A percentile compares a stretch with the other conserved stretches of the same genome.
Evolutionary conservation across 2,113 vertebrate genomes (phyloP).

Genomic region (Pelecanoides urinatrix): DNA sequence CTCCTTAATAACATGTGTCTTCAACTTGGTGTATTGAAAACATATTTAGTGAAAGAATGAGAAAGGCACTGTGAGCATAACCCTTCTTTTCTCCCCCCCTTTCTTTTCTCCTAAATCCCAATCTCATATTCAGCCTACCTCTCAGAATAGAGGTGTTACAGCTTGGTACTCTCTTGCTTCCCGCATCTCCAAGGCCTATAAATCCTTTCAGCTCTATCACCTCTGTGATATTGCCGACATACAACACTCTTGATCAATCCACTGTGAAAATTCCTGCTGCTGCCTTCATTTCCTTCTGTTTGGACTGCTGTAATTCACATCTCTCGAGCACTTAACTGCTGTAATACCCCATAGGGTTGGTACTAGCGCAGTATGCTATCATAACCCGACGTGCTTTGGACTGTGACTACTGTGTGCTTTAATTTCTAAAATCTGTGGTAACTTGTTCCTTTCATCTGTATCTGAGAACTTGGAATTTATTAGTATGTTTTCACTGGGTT

Average conservation of each 20-base stretch:
- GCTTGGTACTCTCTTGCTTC: background rate
- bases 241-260: constrained; percentile 11
- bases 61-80: background rate
- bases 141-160: background rate
- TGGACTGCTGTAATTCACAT: constrained; percentile 12
- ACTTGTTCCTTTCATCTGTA: background rate
- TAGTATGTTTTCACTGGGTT: background rate
- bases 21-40: background rate
- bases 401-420: background rate
- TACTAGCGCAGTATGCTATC: background rate
- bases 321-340: background rate
- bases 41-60: background rate
- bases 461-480: background rate
- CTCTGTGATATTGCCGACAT: background rate
- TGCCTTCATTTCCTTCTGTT: constrained; percentile 38
- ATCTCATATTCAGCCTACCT: background rate
- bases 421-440: background rate
- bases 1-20: background rate
- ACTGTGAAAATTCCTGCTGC: constrained; percentile 21
- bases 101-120: background rate
- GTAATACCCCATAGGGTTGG: background rate
- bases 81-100: background rate
- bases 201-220: background rate
- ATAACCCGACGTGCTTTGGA: rapidly evolving
- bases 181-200: background rate